Evolutionary conservation across 1,140 invertebrate genomes (phyloP), one percentile per base, ranked within the genome.

Genomic region (Grapholita molesta): DNA sequence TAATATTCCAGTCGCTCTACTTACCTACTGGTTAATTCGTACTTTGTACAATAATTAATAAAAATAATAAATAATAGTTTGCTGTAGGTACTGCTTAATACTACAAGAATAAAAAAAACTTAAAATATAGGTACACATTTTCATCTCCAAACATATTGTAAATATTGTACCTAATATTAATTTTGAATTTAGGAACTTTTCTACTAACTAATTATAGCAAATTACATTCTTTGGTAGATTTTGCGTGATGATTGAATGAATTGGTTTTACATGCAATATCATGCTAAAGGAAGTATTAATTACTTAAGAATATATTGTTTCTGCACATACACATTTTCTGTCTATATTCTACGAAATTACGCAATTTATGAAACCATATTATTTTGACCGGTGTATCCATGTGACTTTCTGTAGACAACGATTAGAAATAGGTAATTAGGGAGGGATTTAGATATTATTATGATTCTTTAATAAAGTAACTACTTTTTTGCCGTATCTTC

Each of bases 11-110:
- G 61, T 66, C 24, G 66, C 35, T 53, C 35, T 32, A 64, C 18
- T 61, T 32, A 66, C 33, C 33, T 64, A 67, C 66, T 28, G 38
- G 35, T 23, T 64, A 67, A 68, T 76, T 69, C 69, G 80, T 86
- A 85, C 83, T 86, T 80, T 77, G 82, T 87, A 87, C 82, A 87
- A 87, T 85, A n/a, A n/a, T n/a, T n/a, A n/a, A n/a, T n/a, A n/a
- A n/a, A n/a, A n/a, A n/a, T n/a, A n/a, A n/a, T n/a, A 87, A 87
- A 87, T 85, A 77, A 78, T 71, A 68, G 30, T 65, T 52, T 48
- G 25, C n/a, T 30, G 32, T 64, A 48, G 28, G 61, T 32, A 64
- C 28, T 15, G 15, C 61, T 64, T 64, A 64, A 64, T 64, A 64
- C 61, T 64, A 64, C 53, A 23, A 11, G 5, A 18, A 52, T n/a